Conservation (phyloP, 2,113 vertebrate genomes). For the Phyllopteryx taeniolatus region DNA sequence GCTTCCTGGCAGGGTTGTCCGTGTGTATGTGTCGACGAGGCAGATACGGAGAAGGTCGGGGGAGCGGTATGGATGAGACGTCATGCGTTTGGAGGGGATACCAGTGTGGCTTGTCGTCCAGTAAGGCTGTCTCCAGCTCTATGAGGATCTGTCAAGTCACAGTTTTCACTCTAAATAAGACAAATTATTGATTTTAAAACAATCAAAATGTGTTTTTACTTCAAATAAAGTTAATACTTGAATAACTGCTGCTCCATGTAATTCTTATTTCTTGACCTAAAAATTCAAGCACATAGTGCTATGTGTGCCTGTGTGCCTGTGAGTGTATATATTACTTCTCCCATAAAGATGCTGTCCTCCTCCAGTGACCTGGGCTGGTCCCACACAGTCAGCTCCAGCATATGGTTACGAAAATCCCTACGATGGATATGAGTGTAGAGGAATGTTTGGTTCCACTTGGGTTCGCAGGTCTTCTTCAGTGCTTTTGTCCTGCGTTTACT, state of each 20-base stretch:
- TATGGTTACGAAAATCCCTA: slow-evolving; percentile 95
- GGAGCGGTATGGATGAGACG: slow-evolving; percentile 95
- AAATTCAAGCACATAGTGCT: background rate
- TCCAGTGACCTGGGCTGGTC: slow-evolving; percentile 94
- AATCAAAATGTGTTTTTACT: background rate
- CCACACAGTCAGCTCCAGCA: slow-evolving; percentile 98
- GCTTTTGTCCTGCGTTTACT: slow-evolving; percentile 98
- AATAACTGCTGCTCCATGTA: background rate
- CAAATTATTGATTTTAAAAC: background rate
- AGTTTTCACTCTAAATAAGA: background rate
- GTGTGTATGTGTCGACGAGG: slow-evolving; percentile 84
- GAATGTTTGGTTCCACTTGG: slow-evolving; percentile 98
- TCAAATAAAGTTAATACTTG: background rate
- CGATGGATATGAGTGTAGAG: slow-evolving; percentile 94
- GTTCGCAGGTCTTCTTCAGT: slow-evolving; percentile 92
- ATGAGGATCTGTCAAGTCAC: slow-evolving; percentile 84
- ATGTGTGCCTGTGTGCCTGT: background rate
- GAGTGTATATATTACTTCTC: slow-evolving; percentile 80
- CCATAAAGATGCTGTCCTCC: slow-evolving; percentile 94
- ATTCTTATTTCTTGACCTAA: background rate
- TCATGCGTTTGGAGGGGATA: slow-evolving; percentile 97
- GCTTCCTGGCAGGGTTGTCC: slow-evolving; percentile 87
- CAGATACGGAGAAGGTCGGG: slow-evolving; percentile 91
- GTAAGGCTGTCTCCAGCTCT: slow-evolving; percentile 93
- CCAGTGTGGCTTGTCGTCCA: slow-evolving; percentile 98